phyloP scores from a whole-genome alignment of 2,888 invertebrate species.

The Heliconius aoede region DNA sequence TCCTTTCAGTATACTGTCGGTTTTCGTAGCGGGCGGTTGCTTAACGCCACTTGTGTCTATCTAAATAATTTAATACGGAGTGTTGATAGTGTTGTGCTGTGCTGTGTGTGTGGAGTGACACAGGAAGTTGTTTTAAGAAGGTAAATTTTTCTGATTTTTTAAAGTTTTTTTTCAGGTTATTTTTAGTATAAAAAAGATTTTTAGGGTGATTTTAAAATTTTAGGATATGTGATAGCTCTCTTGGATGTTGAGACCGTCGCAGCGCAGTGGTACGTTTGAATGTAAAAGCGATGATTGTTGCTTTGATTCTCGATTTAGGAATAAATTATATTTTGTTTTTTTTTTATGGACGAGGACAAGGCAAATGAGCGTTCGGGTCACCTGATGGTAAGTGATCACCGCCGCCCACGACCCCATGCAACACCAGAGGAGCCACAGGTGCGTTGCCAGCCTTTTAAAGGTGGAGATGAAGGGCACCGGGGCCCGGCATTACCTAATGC shows the following conservation, averaged over 20 bases:
- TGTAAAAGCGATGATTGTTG: neutral
- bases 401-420: too few relatives aligned
- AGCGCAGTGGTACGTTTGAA: neutral
- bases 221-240: neutral
- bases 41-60: neutral
- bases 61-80: conserved; percentile 13
- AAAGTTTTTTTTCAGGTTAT: neutral
- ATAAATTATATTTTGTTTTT: neutral
- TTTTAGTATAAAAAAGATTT: too few relatives aligned
- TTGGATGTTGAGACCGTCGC: neutral
- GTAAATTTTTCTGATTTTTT: neutral
- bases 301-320: neutral
- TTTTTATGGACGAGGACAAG: too few relatives aligned
- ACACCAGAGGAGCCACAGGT: too few relatives aligned
- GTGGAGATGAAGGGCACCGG: too few relatives aligned
- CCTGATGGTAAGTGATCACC: too few relatives aligned
- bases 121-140: conserved; percentile 1
- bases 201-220: neutral
- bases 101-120: conserved; percentile 4
- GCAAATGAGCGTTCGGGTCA: too few relatives aligned
- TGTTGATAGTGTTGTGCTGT: conserved; percentile 19
- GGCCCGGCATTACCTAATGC: too few relatives aligned
- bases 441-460: too few relatives aligned
- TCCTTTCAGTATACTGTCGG: conserved; percentile 18
- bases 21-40: conserved; percentile 22